phyloP scores from a whole-genome alignment of 2,113 vertebrate species.

The Campylorhamphus procurvoides region DNA sequence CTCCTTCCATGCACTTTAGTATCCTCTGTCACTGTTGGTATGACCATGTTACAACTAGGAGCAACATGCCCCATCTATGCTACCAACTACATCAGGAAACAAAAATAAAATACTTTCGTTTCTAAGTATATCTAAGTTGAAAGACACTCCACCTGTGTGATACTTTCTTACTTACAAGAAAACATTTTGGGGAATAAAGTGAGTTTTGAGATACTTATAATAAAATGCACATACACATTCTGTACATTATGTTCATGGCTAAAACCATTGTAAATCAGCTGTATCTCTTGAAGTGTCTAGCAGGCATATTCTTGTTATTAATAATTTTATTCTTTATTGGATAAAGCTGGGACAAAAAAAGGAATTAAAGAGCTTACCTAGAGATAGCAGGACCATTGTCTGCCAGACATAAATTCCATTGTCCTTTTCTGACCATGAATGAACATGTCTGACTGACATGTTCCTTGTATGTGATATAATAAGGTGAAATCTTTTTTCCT shows the following conservation, averaged over 20 bases:
- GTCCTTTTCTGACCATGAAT: background rate
- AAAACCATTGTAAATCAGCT: background rate
- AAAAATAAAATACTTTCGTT: background rate
- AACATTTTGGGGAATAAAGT: background rate
- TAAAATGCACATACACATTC: background rate
- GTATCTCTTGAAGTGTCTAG: background rate
- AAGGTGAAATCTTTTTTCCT: slow-evolving; percentile 21
- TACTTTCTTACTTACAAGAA: background rate
- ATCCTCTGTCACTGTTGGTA: background rate
- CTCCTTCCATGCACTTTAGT: background rate
- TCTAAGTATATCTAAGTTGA: background rate
- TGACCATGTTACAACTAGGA: background rate
- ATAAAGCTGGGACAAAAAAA: background rate
- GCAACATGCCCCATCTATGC: background rate
- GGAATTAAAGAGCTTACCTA: background rate
- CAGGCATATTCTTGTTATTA: background rate
- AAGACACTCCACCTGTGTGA: background rate
- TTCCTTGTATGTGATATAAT: background rate
- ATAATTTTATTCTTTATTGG: background rate
- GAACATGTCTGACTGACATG: background rate
- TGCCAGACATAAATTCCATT: background rate
- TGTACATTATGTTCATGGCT: background rate
- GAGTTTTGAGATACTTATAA: background rate
- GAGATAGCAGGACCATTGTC: background rate
- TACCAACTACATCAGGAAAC: background rate